Base-by-base conservation (phyloP, 2,888 invertebrate species). In the Sympetrum striolatum region DNA sequence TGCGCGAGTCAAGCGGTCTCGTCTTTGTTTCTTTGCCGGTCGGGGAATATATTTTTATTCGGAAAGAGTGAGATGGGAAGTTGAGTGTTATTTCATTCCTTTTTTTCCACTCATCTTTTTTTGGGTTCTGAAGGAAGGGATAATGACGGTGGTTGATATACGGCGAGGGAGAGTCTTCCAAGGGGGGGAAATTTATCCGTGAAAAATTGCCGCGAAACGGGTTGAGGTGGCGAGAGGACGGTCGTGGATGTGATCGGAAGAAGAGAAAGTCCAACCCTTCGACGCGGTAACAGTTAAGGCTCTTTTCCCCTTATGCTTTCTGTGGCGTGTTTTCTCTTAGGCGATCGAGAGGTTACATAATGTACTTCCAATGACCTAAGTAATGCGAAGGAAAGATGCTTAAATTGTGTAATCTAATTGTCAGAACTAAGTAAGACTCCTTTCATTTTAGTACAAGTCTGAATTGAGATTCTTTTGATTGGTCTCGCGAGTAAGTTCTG, bases 101-200 rank as follows among this genome's bases (percentile, higher is more conserved):
- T 25, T 73, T 73, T 73, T 18, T 15, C 60, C 18, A 1, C 25
- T 4, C 31, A 35, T 25, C n/a, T n/a, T 10, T 14, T 8, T 58
- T 18, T 53, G 58, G 37, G 37, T 22, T 58, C 60, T 35, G 39
- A 37, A 58, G 82, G 53, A 82, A 53, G 82, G 58, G 86, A 86
- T 86, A 86, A 86, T 86, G 86, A 86, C 86, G 58, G 86, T 39
- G 37, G 86, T 86, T 86, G 86, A 86, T 86, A 86, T 86, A 86
- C 86, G 86, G 86, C 60, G 53, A 86, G 82, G 35, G 82, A 10
- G 39, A 48, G 86, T 60, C 37, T 58, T 60, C 60, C 35, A 22
- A 58, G 60, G 58, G 58, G 37, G 58, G 53, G 58, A 86, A 60
- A 37, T 60, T 60, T 60, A 86, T 86, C 58, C 86, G 60, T 60